Evolutionary conservation across 2,113 vertebrate genomes (phyloP).

Genomic region (Vireo altiloquus): DNA sequence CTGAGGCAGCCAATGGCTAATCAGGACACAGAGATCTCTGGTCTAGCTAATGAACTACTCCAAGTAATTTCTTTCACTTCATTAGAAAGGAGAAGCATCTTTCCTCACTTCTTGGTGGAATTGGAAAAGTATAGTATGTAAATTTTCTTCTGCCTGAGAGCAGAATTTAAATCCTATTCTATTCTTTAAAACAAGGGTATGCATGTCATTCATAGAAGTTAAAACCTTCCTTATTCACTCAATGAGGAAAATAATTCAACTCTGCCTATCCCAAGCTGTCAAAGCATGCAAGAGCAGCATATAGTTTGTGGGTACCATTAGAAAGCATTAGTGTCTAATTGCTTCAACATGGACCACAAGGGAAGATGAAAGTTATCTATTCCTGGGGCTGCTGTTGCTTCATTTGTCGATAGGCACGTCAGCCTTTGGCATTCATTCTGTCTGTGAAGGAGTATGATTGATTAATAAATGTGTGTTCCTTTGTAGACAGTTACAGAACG

Average conservation of each 20-base stretch:
- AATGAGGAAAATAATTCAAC: neutral
- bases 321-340: neutral
- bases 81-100: neutral
- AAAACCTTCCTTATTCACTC: neutral
- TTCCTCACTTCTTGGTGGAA: neutral
- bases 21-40: neutral
- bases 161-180: neutral
- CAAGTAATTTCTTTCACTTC: neutral
- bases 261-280: neutral
- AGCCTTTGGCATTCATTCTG: neutral
- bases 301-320: neutral
- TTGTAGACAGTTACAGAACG: neutral
- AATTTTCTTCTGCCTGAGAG: neutral
- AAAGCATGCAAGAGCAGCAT: neutral
- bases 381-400: neutral
- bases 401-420: neutral
- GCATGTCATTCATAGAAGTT: neutral
- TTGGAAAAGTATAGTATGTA: neutral
- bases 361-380: neutral
- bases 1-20: neutral
- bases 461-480: neutral
- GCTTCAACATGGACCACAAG: neutral
- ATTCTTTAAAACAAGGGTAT: neutral
- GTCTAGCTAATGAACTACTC: neutral
- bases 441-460: neutral